These are phyloP conservation scores for Salmo trutta DNA, from an alignment of 2,797 vertebrate species.

Conservation along the genomic window DNA sequence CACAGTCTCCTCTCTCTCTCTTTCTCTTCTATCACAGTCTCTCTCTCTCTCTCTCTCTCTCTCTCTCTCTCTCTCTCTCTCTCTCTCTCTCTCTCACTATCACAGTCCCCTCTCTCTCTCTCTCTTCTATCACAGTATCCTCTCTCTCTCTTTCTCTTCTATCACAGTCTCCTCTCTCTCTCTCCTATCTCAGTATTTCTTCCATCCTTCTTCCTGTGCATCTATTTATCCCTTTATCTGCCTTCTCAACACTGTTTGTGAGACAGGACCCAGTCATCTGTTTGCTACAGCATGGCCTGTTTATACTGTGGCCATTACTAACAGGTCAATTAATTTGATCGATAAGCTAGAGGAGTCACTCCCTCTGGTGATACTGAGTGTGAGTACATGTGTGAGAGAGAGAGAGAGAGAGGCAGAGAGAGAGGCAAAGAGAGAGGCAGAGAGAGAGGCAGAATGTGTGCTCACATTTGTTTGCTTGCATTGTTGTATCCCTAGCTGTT, in stretches of 20 bases:
- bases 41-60: too few relatives aligned
- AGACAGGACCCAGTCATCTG: slow-evolving; percentile 5
- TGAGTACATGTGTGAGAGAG: background rate
- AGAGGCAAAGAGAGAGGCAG: too few relatives aligned
- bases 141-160: too few relatives aligned
- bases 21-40: background rate
- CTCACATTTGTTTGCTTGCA: background rate
- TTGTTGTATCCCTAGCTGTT: background rate
- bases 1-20: background rate
- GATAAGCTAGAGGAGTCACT: slow-evolving; percentile 16
- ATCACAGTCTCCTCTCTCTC: background rate
- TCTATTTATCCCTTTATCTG: background rate
- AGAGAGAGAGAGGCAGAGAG: too few relatives aligned
- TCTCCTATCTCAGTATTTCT: background rate
- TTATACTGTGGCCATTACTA: slow-evolving; percentile 24
- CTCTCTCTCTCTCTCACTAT: background rate
- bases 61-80: background rate
- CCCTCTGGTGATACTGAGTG: slow-evolving; percentile 7
- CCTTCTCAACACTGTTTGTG: background rate
- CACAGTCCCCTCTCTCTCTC: too few relatives aligned
- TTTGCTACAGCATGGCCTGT: slow-evolving; percentile 24
- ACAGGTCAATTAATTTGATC: slow-evolving; percentile 29
- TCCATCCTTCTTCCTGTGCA: background rate
- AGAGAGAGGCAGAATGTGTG: too few relatives aligned
- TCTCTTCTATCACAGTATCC: too few relatives aligned